Base-by-base conservation (phyloP, 53 echinoderm and acorn worm species). In the Crossaster papposus region DNA sequence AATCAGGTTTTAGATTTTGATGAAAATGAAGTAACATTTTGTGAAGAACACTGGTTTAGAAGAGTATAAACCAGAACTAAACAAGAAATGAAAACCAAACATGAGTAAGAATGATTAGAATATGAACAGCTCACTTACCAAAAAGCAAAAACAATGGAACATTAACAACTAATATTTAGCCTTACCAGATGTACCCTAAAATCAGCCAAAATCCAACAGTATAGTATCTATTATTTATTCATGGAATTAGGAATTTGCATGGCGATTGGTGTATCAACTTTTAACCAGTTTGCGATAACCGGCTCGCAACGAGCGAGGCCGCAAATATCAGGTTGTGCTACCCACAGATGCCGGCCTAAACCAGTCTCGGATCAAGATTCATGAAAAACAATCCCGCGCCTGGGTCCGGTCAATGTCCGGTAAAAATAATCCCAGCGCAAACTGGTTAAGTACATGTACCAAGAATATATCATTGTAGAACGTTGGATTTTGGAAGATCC, bases 11-110 rank as follows among this genome's bases (percentile, higher is more conserved):
- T 44, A 7, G 7, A 44, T 44, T 44, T 44, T 44, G 44, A 44
- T 44, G 44, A 9, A 44, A 44, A 44, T 44, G 44, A 44, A 9
- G 9, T 44, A 51, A 79, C 28, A 79, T 14, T 79, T 26, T 53
- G 44, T 31, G 34, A 22, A 52, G 18, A 63, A 72, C 26, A 87
- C 77, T 77, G 77, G 87, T 77, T 87, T 87, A 77, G 87, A 89
- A 89, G 81, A 80, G 89, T 89, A 38, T 68, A 29, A 13, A 24
- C n/a, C 64, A 62, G 14, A 5, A 74, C 37, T 33, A 78, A 55
- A 34, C 11, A 11, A 52, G 33, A 24, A 85, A 51, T 3, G 29
- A 51, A 73, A 52, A 29, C 72, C 31, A 34, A 9, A 24, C 76
- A 88, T 4, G 51, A 86, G 2, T 23, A 73, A 32, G 12, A 55